Base-by-base conservation (phyloP, 2,113 vertebrate species). In the Zapus hudsonius region DNA sequence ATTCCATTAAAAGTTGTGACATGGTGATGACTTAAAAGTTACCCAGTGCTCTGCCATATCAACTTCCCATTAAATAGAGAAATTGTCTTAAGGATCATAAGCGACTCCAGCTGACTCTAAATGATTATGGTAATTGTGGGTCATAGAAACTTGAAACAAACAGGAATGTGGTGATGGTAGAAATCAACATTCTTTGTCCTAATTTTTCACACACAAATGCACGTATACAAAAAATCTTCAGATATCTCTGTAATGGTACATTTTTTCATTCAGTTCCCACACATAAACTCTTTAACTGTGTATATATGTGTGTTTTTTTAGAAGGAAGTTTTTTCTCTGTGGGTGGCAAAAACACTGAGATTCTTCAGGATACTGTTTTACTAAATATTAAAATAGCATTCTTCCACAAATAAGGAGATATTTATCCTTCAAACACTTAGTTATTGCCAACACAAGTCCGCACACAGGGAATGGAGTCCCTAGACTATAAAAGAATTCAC, bases 281-380 rank as follows among this genome's bases (percentile, higher is more conserved):
- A 84, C 12, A 67, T 16, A 69, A 80, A 76, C 22, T 25, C 66
- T 25, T 83, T 75, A 79, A 42, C 44, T n/a, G 15, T 12, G 3
- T 9, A 40, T 64, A 22, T 64, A 16, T 19, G 57, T 59, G 70
- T 2, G 38, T 7, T 38, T 69, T 12, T 47, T 17, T 4, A 87
- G 29, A 95, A 95, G 67, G 17, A 94, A 95, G 61, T 80, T 47
- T n/a, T 70, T 91, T 88, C 83, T 84, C 91, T 79, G 36, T 85
- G 81, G 76, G 93, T 75, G 69, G 59, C 73, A 74, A 92, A 94
- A 94, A 27, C 82, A 79, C 0, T 74, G 57, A 79, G 69, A 72
- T 93, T 94, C 82, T 82, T 90, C 57, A 79, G 52, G 74, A 90
- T 93, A 82, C 61, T 72, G 25, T 83, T 61, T 92, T 63, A 84